Percentiles rank a stretch among this genome's conserved stretches.
phyloP scores from a whole-genome alignment of 2,797 vertebrate species.

The Diceros bicornis region DNA sequence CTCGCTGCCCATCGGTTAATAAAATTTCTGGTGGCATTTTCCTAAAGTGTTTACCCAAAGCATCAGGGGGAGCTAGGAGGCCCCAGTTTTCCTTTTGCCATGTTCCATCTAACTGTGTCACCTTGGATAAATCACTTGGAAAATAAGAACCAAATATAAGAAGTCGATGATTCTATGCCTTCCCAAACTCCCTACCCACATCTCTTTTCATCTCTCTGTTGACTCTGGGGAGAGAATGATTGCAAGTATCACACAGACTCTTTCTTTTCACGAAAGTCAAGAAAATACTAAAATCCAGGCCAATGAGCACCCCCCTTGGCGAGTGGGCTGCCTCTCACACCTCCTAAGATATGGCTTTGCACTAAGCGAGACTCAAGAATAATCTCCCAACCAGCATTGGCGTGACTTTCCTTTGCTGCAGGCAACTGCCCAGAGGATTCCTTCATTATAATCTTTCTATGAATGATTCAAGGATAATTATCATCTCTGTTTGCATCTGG shows the following conservation, averaged over 20 bases:
- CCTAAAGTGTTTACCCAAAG: neutral
- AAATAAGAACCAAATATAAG: conserved; percentile 32
- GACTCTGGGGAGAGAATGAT: conserved; percentile 2
- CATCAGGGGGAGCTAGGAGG: neutral
- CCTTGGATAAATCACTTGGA: neutral
- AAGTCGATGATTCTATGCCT: neutral
- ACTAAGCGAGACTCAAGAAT: neutral
- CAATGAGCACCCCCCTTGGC: neutral
- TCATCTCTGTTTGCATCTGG: conserved; percentile 61
- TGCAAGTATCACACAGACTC: neutral
- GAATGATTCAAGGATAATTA: conserved; percentile 58
- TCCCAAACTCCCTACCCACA: neutral
- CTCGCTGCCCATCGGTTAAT: neutral
- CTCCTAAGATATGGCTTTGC: neutral
- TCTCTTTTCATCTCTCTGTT: neutral
- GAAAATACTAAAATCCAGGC: conserved; percentile 10
- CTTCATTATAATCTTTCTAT: conserved; percentile 64
- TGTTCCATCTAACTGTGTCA: neutral
- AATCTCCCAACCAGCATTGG: neutral
- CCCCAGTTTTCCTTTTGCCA: neutral
- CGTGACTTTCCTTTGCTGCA: neutral
- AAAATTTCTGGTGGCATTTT: conserved; percentile 33
- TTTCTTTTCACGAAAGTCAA: conserved; percentile 24
- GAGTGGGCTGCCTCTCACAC: neutral
- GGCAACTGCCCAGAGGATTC: conserved; percentile 44